Conservation (phyloP, 2,888 invertebrate genomes). For the Eristalis arbustorum region DNA sequence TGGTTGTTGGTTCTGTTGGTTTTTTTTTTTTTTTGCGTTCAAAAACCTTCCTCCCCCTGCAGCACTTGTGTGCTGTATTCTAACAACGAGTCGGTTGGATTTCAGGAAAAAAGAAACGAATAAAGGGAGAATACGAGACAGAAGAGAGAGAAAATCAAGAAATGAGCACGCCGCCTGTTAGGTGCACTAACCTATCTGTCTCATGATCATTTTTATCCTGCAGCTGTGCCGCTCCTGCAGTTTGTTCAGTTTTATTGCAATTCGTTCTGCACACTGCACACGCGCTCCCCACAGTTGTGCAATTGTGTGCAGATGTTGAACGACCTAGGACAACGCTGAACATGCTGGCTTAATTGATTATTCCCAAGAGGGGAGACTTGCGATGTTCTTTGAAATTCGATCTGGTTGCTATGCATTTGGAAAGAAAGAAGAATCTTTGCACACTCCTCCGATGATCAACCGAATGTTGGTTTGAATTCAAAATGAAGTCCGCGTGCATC, state of each 20-base stretch:
- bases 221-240: constrained; percentile 40
- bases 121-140: constrained; percentile 19
- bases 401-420: too few relatives aligned
- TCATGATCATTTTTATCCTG: constrained; percentile 51
- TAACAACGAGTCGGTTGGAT: constrained; percentile 15
- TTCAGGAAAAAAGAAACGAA: constrained; percentile 22
- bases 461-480: too few relatives aligned
- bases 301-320: not conserved
- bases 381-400: too few relatives aligned
- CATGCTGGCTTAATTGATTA: constrained; percentile 52
- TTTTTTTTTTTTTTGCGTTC: constrained; percentile 38
- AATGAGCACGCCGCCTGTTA: constrained; percentile 30
- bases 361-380: not conserved
- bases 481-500: too few relatives aligned
- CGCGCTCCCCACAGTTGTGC: too few relatives aligned
- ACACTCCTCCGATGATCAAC: too few relatives aligned
- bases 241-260: constrained; percentile 19
- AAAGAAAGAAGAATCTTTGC: too few relatives aligned
- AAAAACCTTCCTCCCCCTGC: constrained; percentile 30
- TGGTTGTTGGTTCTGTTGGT: not conserved
- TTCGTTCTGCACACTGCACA: not conserved
- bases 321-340: constrained; percentile 59
- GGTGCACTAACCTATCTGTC: constrained; percentile 67
- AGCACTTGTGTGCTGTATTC: not conserved
- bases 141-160: constrained; percentile 1